These are phyloP conservation scores for Panagrolaimus sp. DNA, from an alignment of 1,140 invertebrate genomes.

Conservation along the genomic window DNA sequence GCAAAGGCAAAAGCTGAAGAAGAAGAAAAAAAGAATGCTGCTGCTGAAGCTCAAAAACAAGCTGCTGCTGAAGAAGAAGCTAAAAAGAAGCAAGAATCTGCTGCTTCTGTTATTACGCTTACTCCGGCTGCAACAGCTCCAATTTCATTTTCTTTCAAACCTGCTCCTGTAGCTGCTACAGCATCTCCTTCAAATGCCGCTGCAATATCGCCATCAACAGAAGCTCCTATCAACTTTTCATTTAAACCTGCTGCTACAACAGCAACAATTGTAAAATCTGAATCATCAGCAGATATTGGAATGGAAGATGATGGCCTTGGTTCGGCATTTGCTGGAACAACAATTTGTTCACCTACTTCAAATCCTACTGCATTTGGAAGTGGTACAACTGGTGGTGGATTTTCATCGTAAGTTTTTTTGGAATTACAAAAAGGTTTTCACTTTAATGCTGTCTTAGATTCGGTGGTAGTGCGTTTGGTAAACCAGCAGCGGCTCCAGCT, in stretches of 20 bases:
- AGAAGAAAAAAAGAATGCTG: no score
- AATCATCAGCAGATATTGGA: background rate
- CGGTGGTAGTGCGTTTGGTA: no score
- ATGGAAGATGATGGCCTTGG: background rate
- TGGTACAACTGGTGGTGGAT: background rate
- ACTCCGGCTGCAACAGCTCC: background rate
- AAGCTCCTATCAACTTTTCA: constrained; percentile 6
- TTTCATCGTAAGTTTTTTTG: no score
- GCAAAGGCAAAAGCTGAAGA: no score
- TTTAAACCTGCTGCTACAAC: background rate
- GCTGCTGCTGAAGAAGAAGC: no score
- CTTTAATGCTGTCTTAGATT: no score
- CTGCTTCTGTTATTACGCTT: no score
- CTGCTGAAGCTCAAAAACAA: no score
- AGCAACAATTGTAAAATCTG: background rate
- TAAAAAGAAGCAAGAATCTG: no score
- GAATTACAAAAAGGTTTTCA: no score
- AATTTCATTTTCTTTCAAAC: background rate
- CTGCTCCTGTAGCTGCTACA: background rate
- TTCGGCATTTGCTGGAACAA: background rate
- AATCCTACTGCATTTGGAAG: background rate
- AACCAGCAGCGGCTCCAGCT: no score
- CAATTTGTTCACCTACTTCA: background rate
- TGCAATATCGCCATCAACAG: background rate
- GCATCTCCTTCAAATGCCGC: background rate